phyloP scores from a whole-genome alignment of 2,113 vertebrate species.

The Notarius quadriscutis region DNA sequence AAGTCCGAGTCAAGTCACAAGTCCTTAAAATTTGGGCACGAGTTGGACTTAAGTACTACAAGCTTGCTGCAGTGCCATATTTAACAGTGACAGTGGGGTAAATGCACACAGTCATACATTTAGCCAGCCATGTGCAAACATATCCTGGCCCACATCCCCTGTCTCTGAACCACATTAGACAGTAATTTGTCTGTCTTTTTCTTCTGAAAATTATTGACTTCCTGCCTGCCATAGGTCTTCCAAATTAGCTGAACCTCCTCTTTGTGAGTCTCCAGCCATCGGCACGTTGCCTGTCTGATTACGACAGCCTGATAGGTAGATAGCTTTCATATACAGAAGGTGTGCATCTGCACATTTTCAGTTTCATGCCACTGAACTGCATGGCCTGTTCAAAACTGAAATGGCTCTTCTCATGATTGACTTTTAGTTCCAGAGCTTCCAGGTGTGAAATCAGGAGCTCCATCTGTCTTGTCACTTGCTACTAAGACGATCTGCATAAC shows the following conservation, averaged over 20 bases:
- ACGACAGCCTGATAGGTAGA: not conserved
- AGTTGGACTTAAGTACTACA: not conserved
- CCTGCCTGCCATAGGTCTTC: not conserved
- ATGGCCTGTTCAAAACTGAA: not conserved
- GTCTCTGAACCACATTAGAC: not conserved
- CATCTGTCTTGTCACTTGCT: not conserved
- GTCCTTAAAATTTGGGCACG: no score
- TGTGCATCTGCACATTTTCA: no score
- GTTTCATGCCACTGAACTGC: no score
- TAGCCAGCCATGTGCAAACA: not conserved
- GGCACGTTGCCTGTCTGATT: not conserved
- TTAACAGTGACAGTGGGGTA: not conserved
- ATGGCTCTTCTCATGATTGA: not conserved
- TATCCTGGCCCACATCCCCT: not conserved
- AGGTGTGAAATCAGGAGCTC: constrained; percentile 5
- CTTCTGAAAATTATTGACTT: not conserved
- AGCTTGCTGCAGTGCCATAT: not conserved
- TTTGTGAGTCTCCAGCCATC: not conserved
- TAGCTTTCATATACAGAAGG: not conserved
- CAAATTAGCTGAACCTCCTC: not conserved
- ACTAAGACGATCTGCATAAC: not conserved
- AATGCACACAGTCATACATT: not conserved
- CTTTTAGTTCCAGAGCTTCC: not conserved
- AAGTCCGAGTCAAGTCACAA: no score
- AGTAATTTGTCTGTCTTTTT: not conserved